Percentiles rank a stretch among this genome's conserved stretches.
These are phyloP conservation scores for Lepetodrilus schrolli DNA, from an alignment of 2,888 invertebrate species.

Conservation along the genomic window DNA sequence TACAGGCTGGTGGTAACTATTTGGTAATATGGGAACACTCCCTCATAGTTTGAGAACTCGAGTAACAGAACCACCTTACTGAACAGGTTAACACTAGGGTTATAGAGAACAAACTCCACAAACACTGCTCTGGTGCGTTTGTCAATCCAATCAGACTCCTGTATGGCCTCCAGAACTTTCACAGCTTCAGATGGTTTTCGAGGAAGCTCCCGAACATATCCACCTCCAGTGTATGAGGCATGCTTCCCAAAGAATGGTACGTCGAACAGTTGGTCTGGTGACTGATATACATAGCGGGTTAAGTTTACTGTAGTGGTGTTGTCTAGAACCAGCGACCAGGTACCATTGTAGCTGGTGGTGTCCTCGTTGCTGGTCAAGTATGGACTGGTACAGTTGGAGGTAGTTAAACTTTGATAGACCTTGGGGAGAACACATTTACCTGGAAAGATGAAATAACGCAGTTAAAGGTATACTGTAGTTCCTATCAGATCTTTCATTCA, in stretches of 20 bases:
- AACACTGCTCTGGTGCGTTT: conserved; percentile 51
- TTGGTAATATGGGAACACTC: conserved; percentile 47
- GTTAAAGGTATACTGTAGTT: not conserved
- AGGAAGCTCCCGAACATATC: conserved; percentile 47
- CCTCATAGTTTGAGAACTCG: conserved; percentile 52
- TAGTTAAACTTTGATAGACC: conserved; percentile 6
- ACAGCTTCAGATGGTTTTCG: not conserved
- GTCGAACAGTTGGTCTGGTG: conserved; percentile 48
- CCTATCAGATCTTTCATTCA: too few species aligned
- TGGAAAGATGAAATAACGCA: conserved; percentile 23
- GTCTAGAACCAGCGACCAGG: conserved; percentile 42
- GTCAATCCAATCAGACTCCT: conserved; percentile 52
- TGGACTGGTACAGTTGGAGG: conserved; percentile 38
- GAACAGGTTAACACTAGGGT: conserved; percentile 56
- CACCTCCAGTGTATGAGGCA: conserved; percentile 64
- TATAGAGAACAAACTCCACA: conserved; percentile 56
- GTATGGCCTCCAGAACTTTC: not conserved
- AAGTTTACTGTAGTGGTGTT: not conserved
- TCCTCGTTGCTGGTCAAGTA: conserved; percentile 52
- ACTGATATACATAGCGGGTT: conserved; percentile 48
- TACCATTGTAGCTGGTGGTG: conserved; percentile 39
- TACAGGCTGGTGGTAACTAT: conserved; percentile 53
- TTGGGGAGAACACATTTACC: conserved; percentile 34
- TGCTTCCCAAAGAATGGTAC: conserved; percentile 47
- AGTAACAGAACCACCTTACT: conserved; percentile 53